Evolutionary conservation across 2,797 vertebrate genomes (phyloP), one percentile per base, ranked within the genome.

Genomic region (Scarus forsteni): DNA sequence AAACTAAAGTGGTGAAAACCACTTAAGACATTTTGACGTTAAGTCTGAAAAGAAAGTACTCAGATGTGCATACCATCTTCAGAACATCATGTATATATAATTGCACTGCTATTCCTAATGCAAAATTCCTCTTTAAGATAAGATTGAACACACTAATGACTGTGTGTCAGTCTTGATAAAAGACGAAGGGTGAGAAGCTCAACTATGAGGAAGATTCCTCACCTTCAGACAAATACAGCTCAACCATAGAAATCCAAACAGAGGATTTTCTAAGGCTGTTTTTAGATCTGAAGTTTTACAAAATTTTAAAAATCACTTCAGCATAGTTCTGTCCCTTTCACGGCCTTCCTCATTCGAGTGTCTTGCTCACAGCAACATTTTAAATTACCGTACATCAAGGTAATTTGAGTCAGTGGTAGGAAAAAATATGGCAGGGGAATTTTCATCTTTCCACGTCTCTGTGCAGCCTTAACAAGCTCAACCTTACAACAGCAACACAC

Each of bases 351-450:
- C 19, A 16, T 64, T 81, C 12, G 12, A 74, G 60, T 59, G 34
- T 60, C 9, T 75, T 15, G 70, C 85, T 80, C 36, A 15, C 8
- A 53, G 74, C 59, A 73, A 70, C 42, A 59, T 79, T 83, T 79
- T 15, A 81, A 84, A 83, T 77, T 43, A 72, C 63, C 8, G 42
- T 34, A 65, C 56, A 81, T 85, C 63, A 62, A 60, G 66, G 57
- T 76, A 57, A 62, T 77, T 82, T 65, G 60, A 75, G 76, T 66
- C 10, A 56, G 64, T 2, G 2, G 13, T 8, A 19, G n/a, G 12
- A 46, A 46, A 52, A 13, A 46, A 16, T 35, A 7, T 0, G 1
- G 11, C 51, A 35, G 0, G 18, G 45, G 39, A 59, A 58, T 60
- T 42, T 59, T 75, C 61, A 64, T 76, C 55, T 11, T 16, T 3